A percentile compares a stretch with the other conserved stretches of the same genome.
phyloP scores from a whole-genome alignment of 2,113 vertebrate genomes.

The Empidonax traillii region DNA sequence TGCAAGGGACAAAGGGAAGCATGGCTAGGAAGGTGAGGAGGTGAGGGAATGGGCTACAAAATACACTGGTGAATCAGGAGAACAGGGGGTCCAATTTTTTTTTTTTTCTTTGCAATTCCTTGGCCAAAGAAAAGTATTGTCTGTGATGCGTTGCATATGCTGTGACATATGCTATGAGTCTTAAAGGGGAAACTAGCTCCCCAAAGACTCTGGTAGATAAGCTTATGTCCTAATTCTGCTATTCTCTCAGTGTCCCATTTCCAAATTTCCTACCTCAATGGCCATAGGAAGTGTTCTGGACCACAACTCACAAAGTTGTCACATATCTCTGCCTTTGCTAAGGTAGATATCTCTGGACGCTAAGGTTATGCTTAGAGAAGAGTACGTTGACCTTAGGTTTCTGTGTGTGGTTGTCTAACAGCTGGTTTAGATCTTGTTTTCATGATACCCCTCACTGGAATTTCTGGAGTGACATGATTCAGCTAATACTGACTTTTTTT shows the following conservation, averaged over 20 bases:
- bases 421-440: not conserved
- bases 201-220: not conserved
- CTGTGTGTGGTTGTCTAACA: not conserved
- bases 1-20: not conserved
- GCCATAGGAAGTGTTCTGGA: rapidly evolving
- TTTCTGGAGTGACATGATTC: not conserved
- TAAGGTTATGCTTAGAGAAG: not conserved
- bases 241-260: not conserved
- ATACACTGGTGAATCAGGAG: not conserved
- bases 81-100: not conserved
- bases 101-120: not conserved
- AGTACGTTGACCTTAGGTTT: not conserved
- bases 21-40: rapidly evolving
- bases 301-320: not conserved
- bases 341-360: not conserved
- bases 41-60: not conserved
- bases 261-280: not conserved
- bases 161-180: not conserved
- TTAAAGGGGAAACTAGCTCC: not conserved
- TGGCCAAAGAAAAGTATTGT: not conserved
- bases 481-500: not conserved
- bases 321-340: not conserved
- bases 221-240: not conserved
- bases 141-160: not conserved
- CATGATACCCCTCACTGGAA: not conserved